Evolutionary conservation across 2,797 vertebrate species (phyloP).

Genomic region (Lepus oiostolus): DNA sequence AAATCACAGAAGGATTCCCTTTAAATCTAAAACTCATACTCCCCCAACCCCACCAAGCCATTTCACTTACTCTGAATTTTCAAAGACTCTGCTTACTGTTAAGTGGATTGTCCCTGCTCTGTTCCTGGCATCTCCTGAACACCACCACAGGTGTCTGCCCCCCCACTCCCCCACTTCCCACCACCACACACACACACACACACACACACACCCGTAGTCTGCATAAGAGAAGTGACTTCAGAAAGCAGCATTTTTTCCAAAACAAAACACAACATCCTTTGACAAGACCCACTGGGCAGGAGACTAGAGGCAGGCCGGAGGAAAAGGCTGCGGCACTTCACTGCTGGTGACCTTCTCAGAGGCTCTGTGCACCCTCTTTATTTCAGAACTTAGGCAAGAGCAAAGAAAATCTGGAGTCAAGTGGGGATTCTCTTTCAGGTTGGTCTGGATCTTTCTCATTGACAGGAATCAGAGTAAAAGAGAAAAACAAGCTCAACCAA

Average conservation of each 20-base stretch:
- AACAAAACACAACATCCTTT: not conserved
- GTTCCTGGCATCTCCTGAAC: not conserved
- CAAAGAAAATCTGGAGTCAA: not conserved
- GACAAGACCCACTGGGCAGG: not conserved
- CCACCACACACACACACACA: too few species aligned
- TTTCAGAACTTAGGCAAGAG: slow-evolving; percentile 31
- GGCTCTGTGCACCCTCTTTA: not conserved
- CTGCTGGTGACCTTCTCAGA: not conserved
- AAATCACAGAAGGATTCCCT: slow-evolving; percentile 82
- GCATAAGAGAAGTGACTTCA: not conserved
- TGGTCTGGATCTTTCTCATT: slow-evolving; percentile 60
- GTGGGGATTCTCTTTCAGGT: not conserved
- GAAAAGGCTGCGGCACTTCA: not conserved
- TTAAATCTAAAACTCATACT: slow-evolving; percentile 74
- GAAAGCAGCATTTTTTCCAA: not conserved
- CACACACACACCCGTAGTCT: too few species aligned
- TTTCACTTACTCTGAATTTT: slow-evolving; percentile 64
- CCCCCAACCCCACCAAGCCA: not conserved
- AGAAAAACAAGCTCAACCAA: slow-evolving; percentile 64
- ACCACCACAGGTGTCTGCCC: not conserved
- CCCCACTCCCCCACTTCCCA: too few species aligned
- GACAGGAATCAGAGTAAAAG: not conserved
- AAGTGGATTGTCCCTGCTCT: not conserved
- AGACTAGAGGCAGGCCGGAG: not conserved
- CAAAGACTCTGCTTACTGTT: slow-evolving; percentile 39